A percentile compares a stretch with the other conserved stretches of the same genome.
phyloP scores from a whole-genome alignment of 2,797 vertebrate genomes.

The Sebastes hopkinsi region DNA sequence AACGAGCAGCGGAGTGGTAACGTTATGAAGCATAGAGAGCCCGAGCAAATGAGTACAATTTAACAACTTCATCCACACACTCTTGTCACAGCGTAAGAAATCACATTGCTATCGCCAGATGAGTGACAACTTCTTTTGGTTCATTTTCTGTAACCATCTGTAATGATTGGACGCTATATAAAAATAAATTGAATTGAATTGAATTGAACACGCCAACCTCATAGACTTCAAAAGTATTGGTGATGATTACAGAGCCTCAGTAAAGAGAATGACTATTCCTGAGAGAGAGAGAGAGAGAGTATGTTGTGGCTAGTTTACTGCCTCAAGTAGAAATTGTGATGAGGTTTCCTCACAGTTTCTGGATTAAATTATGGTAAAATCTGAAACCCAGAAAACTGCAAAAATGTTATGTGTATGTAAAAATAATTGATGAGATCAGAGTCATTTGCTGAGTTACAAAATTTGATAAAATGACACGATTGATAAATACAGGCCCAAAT shows the following conservation, averaged over 20 bases:
- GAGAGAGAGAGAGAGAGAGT: neutral
- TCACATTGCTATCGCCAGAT: too few relatives aligned
- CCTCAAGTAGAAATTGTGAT: neutral
- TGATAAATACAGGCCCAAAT: neutral
- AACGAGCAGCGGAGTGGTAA: too few relatives aligned
- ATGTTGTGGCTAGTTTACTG: neutral
- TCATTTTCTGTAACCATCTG: too few relatives aligned
- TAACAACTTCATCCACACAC: too few relatives aligned
- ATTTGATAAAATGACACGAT: neutral
- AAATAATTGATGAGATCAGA: neutral
- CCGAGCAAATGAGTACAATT: too few relatives aligned
- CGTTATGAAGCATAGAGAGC: too few relatives aligned
- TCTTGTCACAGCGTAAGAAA: too few relatives aligned
- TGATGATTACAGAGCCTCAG: neutral
- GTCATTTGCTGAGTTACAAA: neutral
- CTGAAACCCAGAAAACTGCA: neutral
- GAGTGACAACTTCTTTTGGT: fast-evolving
- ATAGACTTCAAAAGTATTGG: neutral
- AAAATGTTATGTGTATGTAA: neutral
- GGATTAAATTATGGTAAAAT: neutral
- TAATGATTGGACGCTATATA: fast-evolving
- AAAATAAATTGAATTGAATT: too few relatives aligned
- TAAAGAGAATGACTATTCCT: neutral
- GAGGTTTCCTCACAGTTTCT: neutral
- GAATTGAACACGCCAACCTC: neutral